phyloP scores from a whole-genome alignment of 2,888 invertebrate genomes.

The Baronia brevicornis region DNA sequence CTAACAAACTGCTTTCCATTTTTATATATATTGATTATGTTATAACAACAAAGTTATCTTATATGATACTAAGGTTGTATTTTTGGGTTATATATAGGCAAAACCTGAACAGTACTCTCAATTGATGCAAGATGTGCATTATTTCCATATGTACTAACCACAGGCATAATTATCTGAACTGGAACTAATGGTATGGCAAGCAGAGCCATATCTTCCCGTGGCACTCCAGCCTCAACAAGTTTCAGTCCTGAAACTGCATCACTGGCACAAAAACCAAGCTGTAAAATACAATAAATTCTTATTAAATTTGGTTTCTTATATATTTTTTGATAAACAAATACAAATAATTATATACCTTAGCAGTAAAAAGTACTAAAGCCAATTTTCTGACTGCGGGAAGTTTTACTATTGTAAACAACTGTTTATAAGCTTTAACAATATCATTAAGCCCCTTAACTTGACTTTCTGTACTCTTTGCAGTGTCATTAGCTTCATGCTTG shows the following conservation, averaged over 20 bases:
- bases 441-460: slow-evolving; percentile 55
- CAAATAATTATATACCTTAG: slow-evolving; percentile 79
- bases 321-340: not conserved
- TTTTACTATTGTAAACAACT: slow-evolving; percentile 87
- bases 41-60: no score
- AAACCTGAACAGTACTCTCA: no score
- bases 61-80: no score
- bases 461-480: slow-evolving; percentile 30
- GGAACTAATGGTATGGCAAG: slow-evolving; percentile 96
- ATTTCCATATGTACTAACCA: slow-evolving; percentile 79
- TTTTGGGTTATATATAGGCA: no score
- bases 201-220: slow-evolving; percentile 94
- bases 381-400: slow-evolving; percentile 88
- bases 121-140: slow-evolving; percentile 1
- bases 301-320: not conserved
- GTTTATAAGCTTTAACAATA: slow-evolving; percentile 83
- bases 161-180: slow-evolving; percentile 92
- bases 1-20: no score
- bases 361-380: slow-evolving; percentile 88
- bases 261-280: slow-evolving; percentile 96
- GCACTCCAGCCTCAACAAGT: slow-evolving; percentile 96
- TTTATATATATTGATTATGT: no score
- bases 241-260: slow-evolving; percentile 97
- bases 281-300: slow-evolving; percentile 27
- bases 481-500: slow-evolving; percentile 84